Evolutionary conservation across 2,113 vertebrate species (phyloP), one percentile per base, ranked within the genome.

Genomic region (Megaceryle torquata): DNA sequence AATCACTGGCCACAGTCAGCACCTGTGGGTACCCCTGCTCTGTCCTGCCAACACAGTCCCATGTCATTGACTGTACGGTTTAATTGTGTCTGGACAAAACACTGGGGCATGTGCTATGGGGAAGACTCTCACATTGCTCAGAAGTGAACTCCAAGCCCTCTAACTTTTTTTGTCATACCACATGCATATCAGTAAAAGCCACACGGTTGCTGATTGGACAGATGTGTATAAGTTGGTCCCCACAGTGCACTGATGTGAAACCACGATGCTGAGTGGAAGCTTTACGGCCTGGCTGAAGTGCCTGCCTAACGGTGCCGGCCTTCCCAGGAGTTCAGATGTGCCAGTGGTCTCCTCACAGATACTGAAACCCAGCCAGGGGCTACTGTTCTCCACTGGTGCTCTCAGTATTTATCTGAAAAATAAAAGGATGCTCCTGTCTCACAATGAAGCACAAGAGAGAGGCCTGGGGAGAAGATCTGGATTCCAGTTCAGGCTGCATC

Each of bases 21-120:
- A 29, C 5, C 15, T 35, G 48, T 16, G 37, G 43, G 31, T 26
- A 74, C 3, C n/a, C 3, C 33, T 79, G 37, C 21, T 69, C 37
- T 70, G 25, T 78, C 16, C 16, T 67, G 59, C 28, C 25, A 29
- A 5, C 26, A 26, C 0, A 0, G 7, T 63, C 35, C 29, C 50
- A 26, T 2, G 2, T 2, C 31, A 19, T 7, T 0, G 5, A 24
- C 37, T 4, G 1, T 5, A 18, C 0, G 3, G 13, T 53, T 78
- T 18, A 35, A 50, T 25, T 0, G 0, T 44, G 43, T 29, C 15
- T 75, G 33, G 26, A 48, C 0, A 0, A 88, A 94, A 6, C 33
- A 22, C 26, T 1, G 1, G 48, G 69, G 28, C 43, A 80, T 39
- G 35, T 20, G 9, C 44, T 43, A 28, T 14, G 22, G 37, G 18